Evolutionary conservation across 2,113 vertebrate genomes (phyloP).

Genomic region (Morone chrysops): DNA sequence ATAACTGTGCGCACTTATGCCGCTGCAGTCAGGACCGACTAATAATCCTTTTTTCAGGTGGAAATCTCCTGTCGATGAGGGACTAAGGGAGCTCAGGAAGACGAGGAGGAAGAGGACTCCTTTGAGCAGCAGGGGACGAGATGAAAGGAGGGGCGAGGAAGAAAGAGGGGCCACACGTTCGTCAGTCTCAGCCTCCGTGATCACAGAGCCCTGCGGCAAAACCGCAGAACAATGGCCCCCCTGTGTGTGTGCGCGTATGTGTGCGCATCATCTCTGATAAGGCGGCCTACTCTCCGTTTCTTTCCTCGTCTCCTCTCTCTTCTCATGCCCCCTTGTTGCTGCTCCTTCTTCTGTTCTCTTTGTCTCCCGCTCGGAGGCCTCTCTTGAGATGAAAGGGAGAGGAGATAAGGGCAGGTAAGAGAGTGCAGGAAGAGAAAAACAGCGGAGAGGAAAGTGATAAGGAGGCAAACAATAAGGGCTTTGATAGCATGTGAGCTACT

Average conservation of each 20-base stretch:
- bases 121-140: slow-evolving; percentile 53
- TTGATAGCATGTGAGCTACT: slow-evolving; percentile 62
- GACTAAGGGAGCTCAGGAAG: slow-evolving; percentile 29
- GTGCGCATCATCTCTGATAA: slow-evolving; percentile 71
- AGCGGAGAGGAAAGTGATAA: slow-evolving; percentile 73
- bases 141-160: slow-evolving; percentile 62
- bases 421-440: slow-evolving; percentile 75
- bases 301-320: slow-evolving; percentile 59
- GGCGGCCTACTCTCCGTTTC: slow-evolving; percentile 51
- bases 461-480: slow-evolving; percentile 70
- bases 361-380: slow-evolving; percentile 67
- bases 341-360: slow-evolving; percentile 53
- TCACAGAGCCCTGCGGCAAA: slow-evolving; percentile 71
- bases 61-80: slow-evolving; percentile 42
- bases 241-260: slow-evolving; percentile 34
- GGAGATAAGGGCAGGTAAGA: slow-evolving; percentile 79
- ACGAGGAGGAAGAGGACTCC: slow-evolving; percentile 45
- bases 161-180: slow-evolving; percentile 72
- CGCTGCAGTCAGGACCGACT: not conserved
- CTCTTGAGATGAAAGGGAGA: slow-evolving; percentile 72
- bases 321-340: slow-evolving; percentile 61
- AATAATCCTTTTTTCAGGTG: not conserved
- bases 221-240: slow-evolving; percentile 68
- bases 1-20: not conserved
- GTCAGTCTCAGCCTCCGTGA: slow-evolving; percentile 70